Base-by-base conservation (phyloP, 2,888 invertebrate species). In the Petrolisthes manimaculis region DNA sequence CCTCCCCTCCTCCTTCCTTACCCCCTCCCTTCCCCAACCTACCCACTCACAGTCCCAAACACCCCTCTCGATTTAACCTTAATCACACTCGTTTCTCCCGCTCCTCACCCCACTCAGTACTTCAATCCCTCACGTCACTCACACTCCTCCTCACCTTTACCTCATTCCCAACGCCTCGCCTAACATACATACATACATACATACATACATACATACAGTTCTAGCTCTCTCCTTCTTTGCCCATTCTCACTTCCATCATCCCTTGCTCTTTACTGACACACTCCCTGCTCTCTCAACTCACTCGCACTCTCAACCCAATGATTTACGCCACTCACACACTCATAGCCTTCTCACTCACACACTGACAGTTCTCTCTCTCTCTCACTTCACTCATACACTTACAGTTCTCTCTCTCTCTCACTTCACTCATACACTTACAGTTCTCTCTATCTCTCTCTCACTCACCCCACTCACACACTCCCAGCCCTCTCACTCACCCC, bases 91-190 rank as follows among this genome's bases (percentile, higher is more conserved):
- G 18, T 54, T 79, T 54, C 54, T 37, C 54, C 79, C 18, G 53
- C 18, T 54, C 18, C 79, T 79, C 53, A 24, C 79, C 54, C 79
- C 54, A 61, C 80, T 80, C 54, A 54, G 54, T 80, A n/a, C 18
- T 54, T 80, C 80, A 24, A 18, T 54, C 80, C 37, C 53, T 2
- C n/a, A 3, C n/a, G n/a, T 80, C n/a, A 6, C 12, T 80, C 80
- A 3, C 54, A 0, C 56, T 54, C 56, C 55, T 5, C 5, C n/a
- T 74, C 74, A n/a, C 74, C 14, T 6, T 61, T 61, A 14, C 61
- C 6, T 61, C 61, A 9, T 9, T 61, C 8, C 6, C 14, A 61
- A 61, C 61, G 6, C 61, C 6, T 61, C 61, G 6, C 61, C 14
- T 61, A 61, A n/a, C n/a, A 53, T 53, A 78, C n/a, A 53, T 14